Base-by-base conservation (phyloP, 1,140 invertebrate species). In the Pollicipes pollicipes region DNA sequence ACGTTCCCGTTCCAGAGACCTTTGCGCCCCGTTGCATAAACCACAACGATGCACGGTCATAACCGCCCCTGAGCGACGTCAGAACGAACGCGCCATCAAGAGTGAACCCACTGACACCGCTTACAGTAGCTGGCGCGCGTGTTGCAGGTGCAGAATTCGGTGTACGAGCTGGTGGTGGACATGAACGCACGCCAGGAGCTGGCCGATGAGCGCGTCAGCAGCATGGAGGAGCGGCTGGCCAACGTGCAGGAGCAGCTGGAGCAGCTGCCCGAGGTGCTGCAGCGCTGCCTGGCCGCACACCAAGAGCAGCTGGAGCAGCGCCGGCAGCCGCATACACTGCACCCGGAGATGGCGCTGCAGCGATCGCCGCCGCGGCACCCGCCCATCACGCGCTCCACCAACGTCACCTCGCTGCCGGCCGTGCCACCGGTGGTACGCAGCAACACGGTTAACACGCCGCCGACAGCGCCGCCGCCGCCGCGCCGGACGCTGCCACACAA, bases 101-200 rank as follows among this genome's bases (percentile, higher is more conserved):
- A 16, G 4, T 4, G 4, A 35, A 16, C 16, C 32, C 32, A 35
- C 32, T 35, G 16, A 4, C 4, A 16, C 4, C 4, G 4, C 32
- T 16, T 35, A 4, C 16, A 35, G 4, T 35, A 16, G 28, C 73
- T 26, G 32, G n/a, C 68, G 27, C 27, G 32, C 68, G 31, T 66
- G 30, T 87, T 86, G 69, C 84, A 98, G 95, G 96, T 93, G 69
- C 95, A 97, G 84, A 95, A 93, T 78, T 93, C 91, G 26, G 93
- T 97, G 69, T 96, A 97, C 80, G 95, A 97, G 82, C 90, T 97
- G 76, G 93, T 97, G 67, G 92, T 91, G 28, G 95, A 97, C 76
- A 94, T 97, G 89, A 94, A 90, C 78, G 87, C 87, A 66, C 87
- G 93, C 70, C 93, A 96, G 79, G 90, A 94, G 78, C 85, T 87